Evolutionary conservation across 2,113 vertebrate genomes (phyloP), one percentile per base, ranked within the genome.

Genomic region (Alexandromys fortis): DNA sequence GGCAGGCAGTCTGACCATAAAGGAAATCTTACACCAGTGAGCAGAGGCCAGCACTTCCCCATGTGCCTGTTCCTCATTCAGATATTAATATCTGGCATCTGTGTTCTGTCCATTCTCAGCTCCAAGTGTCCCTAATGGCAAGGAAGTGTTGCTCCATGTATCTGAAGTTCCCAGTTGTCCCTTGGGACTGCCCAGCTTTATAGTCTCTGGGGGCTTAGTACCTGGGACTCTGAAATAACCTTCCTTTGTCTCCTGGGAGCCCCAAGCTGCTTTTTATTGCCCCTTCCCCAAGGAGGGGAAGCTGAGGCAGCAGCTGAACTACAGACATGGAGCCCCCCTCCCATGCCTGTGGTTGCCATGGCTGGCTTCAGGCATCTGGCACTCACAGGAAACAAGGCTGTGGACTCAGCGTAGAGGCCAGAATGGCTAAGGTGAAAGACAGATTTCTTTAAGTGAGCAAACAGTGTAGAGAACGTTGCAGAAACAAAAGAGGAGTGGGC

Each of bases 281-380:
- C 28, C 65, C 24, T 61, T 70, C 86, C 68, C 65, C 22, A 21
- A 0, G 21, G 70, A 65, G 85, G 90, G 47, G 94, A 79, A 16
- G 83, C 75, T 1, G 78, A 68, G 58, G 52, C 65, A 65, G n/a
- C 49, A 86, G 58, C 58, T 63, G 45, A 72, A 49, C 63, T 35
- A 14, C n/a, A 35, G 65, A 55, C 16, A 35, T 10, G 6, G 7
- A 47, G 52, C 81, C 45, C 81, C 52, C 4, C 9, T 12, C 38
- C 21, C 81, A 6, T 8, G 82, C 49, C 89, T 9, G 24, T 13
- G 35, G 97, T 98, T 97, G 97, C 97, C 97, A 97, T 97, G 97
- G 97, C 12, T 42, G 30, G 61, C 47, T 13, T 35, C 81, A 94
- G 95, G 97, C 97, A 96, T 97, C 95, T 17, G 45, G 8, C 1